A percentile compares a stretch with the other conserved stretches of the same genome.
Conservation (phyloP, 30 jellyfish, hydroid and myxozoan genomes). For the Hydractinia symbiolongicarpus region DNA sequence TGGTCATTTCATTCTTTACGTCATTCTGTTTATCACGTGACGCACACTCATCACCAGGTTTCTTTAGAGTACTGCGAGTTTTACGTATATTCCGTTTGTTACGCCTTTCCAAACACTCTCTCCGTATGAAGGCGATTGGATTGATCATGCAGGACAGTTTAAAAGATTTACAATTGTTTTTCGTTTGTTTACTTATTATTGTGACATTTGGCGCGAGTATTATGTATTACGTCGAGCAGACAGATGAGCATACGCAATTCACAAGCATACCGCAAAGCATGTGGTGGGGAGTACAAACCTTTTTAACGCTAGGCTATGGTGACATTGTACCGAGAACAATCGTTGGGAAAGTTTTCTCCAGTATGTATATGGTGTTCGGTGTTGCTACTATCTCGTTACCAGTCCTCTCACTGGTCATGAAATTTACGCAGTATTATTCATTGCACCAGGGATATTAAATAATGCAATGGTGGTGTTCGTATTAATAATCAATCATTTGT, state of each 20-base stretch:
- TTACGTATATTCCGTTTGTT: conserved; percentile 56
- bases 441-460: neutral
- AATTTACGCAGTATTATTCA: conserved; percentile 45
- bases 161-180: conserved; percentile 30
- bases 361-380: conserved; percentile 56
- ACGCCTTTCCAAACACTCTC: conserved; percentile 54
- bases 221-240: conserved; percentile 47
- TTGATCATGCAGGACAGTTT: conserved; percentile 46
- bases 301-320: conserved; percentile 71
- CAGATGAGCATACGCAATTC: conserved; percentile 45
- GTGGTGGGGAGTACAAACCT: conserved; percentile 83
- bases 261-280: conserved; percentile 49
- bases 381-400: conserved; percentile 72
- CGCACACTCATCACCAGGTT: conserved; percentile 18
- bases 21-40: neutral
- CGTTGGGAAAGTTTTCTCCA: conserved; percentile 52
- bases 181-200: conserved; percentile 46
- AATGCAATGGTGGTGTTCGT: neutral
- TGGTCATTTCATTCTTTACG: conserved; percentile 41
- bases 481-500: neutral
- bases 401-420: conserved; percentile 56
- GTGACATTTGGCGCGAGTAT: conserved; percentile 45
- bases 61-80: conserved; percentile 30
- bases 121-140: conserved; percentile 45
- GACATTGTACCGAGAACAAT: conserved; percentile 62